A percentile compares a stretch with the other conserved stretches of the same genome.
Conservation (phyloP, 2,113 vertebrate genomes). For the Ardeotis arabs region DNA sequence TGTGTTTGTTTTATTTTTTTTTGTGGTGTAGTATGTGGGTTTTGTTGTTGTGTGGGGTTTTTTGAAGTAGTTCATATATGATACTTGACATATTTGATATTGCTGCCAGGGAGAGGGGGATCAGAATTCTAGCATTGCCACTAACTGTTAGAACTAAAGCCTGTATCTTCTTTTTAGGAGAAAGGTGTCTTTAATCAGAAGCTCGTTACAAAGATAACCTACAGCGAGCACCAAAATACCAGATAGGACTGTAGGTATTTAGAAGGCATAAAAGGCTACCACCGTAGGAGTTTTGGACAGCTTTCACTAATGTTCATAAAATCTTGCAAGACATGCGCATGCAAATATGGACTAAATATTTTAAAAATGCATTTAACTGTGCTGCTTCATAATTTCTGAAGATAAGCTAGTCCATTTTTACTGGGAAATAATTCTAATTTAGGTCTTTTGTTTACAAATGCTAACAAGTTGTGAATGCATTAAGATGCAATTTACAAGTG, state of each 20-base stretch:
- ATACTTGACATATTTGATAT: rapidly evolving
- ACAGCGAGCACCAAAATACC: not conserved
- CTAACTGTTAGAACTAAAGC: not conserved
- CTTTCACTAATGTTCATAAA: not conserved
- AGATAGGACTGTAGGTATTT: not conserved
- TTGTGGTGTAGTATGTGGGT: too few relatives aligned
- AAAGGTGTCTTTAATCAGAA: not conserved
- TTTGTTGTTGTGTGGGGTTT: not conserved
- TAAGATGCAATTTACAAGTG: slow-evolving; percentile 44
- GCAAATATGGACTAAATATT: not conserved
- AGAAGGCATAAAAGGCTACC: not conserved
- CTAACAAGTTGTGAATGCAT: not conserved
- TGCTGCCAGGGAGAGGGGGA: not conserved
- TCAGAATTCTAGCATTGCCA: not conserved
- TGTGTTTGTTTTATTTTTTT: not conserved
- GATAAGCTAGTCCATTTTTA: not conserved
- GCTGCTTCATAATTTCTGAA: not conserved
- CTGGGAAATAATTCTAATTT: not conserved
- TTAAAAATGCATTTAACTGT: not conserved
- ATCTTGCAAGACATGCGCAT: not conserved
- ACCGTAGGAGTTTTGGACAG: not conserved
- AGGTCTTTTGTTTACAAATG: slow-evolving; percentile 9
- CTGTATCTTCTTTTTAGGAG: not conserved
- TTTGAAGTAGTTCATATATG: not conserved
- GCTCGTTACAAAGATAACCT: not conserved